phyloP scores from a whole-genome alignment of 2,888 invertebrate genomes.

The Cacoxenus indagator region DNA sequence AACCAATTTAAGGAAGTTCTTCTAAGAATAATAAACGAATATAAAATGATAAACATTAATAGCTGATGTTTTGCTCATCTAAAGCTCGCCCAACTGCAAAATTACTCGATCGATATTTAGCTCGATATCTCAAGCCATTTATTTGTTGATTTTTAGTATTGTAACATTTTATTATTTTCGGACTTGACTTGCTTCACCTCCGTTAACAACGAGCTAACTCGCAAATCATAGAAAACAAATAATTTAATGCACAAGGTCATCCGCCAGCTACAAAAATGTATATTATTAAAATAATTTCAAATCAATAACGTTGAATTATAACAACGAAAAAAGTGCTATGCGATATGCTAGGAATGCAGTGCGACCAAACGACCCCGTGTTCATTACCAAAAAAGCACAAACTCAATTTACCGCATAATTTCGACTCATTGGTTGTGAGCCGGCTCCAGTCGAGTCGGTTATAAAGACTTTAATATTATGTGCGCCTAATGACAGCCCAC shows the following conservation, averaged over 20 bases:
- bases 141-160: too few species aligned
- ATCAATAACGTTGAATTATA: background rate
- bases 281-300: background rate
- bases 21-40: too few species aligned
- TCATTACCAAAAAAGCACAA: slow-evolving; percentile 17
- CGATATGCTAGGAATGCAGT: slow-evolving; percentile 2
- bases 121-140: background rate
- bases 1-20: too few species aligned
- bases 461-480: background rate
- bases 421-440: slow-evolving; percentile 17
- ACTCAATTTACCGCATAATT: slow-evolving; percentile 23
- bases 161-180: background rate
- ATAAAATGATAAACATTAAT: too few species aligned
- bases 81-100: background rate
- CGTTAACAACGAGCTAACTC: background rate
- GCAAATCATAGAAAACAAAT: background rate
- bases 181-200: background rate
- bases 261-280: background rate
- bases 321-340: background rate
- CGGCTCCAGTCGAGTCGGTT: slow-evolving; percentile 25
- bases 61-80: too few species aligned
- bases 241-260: background rate
- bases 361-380: slow-evolving; percentile 11
- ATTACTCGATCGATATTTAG: background rate
- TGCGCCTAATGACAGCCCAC: background rate